Evolutionary conservation across 2,113 vertebrate species (phyloP).

Genomic region (Amphilophus citrinellus): DNA sequence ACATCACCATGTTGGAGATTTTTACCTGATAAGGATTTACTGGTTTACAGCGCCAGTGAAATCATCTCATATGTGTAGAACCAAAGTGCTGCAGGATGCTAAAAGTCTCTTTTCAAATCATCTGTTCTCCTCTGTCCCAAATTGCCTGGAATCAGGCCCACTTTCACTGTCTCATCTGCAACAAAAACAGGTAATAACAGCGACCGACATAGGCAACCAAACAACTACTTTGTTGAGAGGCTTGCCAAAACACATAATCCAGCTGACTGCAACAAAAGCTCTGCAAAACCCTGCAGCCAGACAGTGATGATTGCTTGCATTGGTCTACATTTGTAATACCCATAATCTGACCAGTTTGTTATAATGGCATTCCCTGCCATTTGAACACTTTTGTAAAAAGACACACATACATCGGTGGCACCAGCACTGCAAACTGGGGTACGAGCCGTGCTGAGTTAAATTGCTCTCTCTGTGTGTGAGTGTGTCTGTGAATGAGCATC

Average conservation of each 20-base stretch:
- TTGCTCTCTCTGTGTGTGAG: slow-evolving; percentile 23
- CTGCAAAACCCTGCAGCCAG: slow-evolving; percentile 33
- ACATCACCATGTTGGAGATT: background rate
- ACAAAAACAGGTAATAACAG: slow-evolving; percentile 60
- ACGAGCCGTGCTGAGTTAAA: slow-evolving; percentile 61
- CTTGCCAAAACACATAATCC: slow-evolving; percentile 60
- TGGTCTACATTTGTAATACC: slow-evolving; percentile 52
- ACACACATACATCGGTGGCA: slow-evolving; percentile 29
- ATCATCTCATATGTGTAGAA: slow-evolving; percentile 17
- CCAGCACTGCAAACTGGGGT: slow-evolving; percentile 21
- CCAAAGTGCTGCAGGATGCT: background rate
- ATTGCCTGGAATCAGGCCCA: slow-evolving; percentile 59
- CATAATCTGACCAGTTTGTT: slow-evolving; percentile 57
- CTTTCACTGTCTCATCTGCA: slow-evolving; percentile 50
- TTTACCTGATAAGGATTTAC: slow-evolving; percentile 10
- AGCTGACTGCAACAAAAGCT: slow-evolving; percentile 52
- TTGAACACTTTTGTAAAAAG: slow-evolving; percentile 55
- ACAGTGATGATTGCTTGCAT: slow-evolving; percentile 54
- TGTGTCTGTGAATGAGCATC: slow-evolving; percentile 39
- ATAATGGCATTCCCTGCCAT: slow-evolving; percentile 36
- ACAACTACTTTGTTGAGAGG: slow-evolving; percentile 52
- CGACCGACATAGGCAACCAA: slow-evolving; percentile 47
- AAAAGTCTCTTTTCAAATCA: slow-evolving; percentile 38
- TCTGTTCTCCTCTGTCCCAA: slow-evolving; percentile 48
- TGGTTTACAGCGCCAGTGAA: background rate